Evolutionary conservation across 2,797 vertebrate species (phyloP).

Genomic region (Australoheros facetus): DNA sequence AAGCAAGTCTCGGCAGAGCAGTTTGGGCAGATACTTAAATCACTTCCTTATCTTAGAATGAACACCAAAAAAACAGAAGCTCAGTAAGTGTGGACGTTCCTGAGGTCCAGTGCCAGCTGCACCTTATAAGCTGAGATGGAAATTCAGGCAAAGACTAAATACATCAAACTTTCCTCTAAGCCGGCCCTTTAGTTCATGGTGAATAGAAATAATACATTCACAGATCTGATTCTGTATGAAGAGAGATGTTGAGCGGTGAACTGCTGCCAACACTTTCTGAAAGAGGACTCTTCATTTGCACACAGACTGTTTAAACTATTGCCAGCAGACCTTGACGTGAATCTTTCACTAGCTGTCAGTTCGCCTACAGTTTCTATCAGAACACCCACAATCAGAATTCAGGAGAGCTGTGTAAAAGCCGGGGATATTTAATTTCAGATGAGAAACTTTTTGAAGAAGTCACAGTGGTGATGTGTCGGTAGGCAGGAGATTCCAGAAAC

Average conservation of each 20-base stretch:
- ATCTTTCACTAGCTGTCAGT: constrained; percentile 26
- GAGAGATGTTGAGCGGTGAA: neutral
- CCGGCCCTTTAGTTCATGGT: neutral
- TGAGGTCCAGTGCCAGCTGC: neutral
- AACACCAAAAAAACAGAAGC: neutral
- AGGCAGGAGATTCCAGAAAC: constrained; percentile 64
- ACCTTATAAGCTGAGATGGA: neutral
- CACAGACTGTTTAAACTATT: constrained; percentile 25
- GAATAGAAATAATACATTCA: neutral
- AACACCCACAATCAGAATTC: constrained; percentile 24
- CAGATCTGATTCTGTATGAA: neutral
- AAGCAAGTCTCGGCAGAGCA: constrained; percentile 9
- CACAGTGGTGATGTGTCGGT: constrained; percentile 22
- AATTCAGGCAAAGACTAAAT: neutral
- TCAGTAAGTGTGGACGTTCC: neutral
- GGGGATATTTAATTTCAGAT: constrained; percentile 1
- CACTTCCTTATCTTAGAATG: neutral
- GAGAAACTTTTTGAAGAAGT: constrained; percentile 43
- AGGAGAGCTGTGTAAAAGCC: neutral
- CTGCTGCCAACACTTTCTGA: constrained; percentile 16
- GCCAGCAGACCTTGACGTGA: constrained; percentile 29
- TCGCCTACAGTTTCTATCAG: constrained; percentile 15
- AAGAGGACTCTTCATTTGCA: constrained; percentile 20
- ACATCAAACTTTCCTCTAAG: neutral
- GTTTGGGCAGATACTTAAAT: neutral